Evolutionary conservation across 2,113 vertebrate species (phyloP).

Genomic region (Tinamus guttatus): DNA sequence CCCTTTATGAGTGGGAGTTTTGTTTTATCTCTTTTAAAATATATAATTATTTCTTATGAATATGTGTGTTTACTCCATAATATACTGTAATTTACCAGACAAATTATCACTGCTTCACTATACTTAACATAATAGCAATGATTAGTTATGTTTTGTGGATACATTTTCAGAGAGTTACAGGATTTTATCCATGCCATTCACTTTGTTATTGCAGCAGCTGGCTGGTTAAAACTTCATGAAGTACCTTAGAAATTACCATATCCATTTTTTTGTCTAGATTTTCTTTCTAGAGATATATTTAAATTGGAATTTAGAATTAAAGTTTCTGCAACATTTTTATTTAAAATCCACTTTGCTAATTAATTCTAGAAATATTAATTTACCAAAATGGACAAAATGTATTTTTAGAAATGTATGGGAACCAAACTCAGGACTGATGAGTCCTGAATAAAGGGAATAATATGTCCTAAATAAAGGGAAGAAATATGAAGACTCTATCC

Average conservation of each 20-base stretch:
- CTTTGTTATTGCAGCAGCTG: not conserved
- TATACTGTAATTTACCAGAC: slow-evolving; percentile 17
- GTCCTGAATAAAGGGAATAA: not conserved
- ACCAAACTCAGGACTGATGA: not conserved
- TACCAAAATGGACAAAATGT: not conserved
- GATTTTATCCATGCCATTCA: not conserved
- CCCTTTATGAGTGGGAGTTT: not conserved
- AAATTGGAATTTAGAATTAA: not conserved
- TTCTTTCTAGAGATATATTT: not conserved
- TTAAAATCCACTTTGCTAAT: not conserved
- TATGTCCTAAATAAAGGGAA: not conserved
- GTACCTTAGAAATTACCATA: not conserved
- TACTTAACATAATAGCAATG: slow-evolving; percentile 31
- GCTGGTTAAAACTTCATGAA: not conserved
- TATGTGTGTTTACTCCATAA: not conserved
- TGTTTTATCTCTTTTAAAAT: not conserved
- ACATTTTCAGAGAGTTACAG: not conserved
- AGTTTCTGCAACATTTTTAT: not conserved
- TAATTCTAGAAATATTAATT: not conserved
- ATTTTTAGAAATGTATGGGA: not conserved
- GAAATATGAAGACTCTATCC: not conserved
- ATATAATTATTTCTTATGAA: slow-evolving; percentile 33
- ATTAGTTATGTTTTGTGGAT: not conserved
- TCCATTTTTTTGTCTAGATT: accelerated
- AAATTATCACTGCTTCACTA: slow-evolving; percentile 26